These are phyloP conservation scores for Antigone vipio DNA, from an alignment of 2,113 vertebrate species.

Conservation along the genomic window DNA sequence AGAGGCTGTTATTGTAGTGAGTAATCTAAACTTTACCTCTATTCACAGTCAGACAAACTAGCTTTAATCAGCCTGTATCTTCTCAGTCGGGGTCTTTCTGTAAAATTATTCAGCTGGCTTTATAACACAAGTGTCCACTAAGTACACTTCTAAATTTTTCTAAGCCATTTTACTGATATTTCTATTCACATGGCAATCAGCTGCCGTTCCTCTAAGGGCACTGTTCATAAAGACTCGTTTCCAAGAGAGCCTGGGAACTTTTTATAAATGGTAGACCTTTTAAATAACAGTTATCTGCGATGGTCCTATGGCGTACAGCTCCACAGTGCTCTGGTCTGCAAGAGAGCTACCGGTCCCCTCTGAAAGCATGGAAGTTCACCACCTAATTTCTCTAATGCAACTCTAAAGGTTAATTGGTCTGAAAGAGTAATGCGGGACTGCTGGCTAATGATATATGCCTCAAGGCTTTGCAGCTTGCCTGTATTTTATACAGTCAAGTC, in stretches of 20 bases:
- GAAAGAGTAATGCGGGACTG: constrained; percentile 62
- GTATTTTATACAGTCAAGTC: constrained; percentile 22
- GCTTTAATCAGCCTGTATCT: constrained; percentile 45
- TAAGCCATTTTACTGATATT: constrained; percentile 47
- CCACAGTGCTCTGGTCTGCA: constrained; percentile 15
- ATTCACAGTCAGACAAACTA: constrained; percentile 46
- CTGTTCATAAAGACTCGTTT: constrained; percentile 7
- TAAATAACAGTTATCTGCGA: constrained; percentile 56
- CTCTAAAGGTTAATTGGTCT: constrained; percentile 79
- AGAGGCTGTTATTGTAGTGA: constrained; percentile 56
- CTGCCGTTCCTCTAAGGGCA: constrained; percentile 23
- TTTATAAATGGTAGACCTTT: constrained; percentile 41
- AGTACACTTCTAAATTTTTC: constrained; percentile 51
- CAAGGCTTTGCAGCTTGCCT: constrained; percentile 50
- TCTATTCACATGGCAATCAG: constrained; percentile 46
- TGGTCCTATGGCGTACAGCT: background rate
- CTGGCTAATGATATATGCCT: constrained; percentile 63
- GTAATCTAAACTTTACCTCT: constrained; percentile 64
- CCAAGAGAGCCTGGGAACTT: constrained; percentile 43
- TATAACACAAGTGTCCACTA: constrained; percentile 29
- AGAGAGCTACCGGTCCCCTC: constrained; percentile 35
- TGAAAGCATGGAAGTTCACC: constrained; percentile 63
- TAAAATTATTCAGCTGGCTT: constrained; percentile 45
- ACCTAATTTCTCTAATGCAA: constrained; percentile 77
- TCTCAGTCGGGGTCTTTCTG: constrained; percentile 18